Conservation (phyloP, 1,140 invertebrate genomes). For the Tetragonula clypearis region DNA sequence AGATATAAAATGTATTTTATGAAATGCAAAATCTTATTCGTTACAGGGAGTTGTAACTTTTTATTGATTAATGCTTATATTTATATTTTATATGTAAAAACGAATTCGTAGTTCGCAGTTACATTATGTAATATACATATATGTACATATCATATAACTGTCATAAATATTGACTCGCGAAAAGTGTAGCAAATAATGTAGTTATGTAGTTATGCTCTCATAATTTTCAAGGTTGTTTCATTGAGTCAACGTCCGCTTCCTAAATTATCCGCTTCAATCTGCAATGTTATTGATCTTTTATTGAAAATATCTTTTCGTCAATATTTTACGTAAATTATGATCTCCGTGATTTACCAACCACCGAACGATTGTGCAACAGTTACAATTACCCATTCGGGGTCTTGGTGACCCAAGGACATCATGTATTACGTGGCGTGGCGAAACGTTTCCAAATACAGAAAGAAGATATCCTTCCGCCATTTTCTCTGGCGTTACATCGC, state of each 20-base stretch:
- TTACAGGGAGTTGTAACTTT: too few species aligned
- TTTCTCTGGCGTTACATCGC: slow-evolving; percentile 41
- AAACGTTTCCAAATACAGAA: slow-evolving; percentile 72
- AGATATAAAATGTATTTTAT: too few species aligned
- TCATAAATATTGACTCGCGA: not conserved
- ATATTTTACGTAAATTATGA: not conserved
- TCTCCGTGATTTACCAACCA: not conserved
- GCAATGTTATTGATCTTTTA: slow-evolving; percentile 8
- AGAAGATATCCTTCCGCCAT: slow-evolving; percentile 54
- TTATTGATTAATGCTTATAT: too few species aligned
- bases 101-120: not conserved
- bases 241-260: slow-evolving; percentile 74
- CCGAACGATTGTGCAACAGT: slow-evolving; percentile 61
- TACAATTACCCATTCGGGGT: slow-evolving; percentile 60
- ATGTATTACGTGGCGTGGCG: slow-evolving; percentile 59
- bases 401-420: slow-evolving; percentile 74
- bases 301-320: not conserved
- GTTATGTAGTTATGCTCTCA: slow-evolving; percentile 69
- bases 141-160: not conserved
- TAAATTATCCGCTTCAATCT: slow-evolving; percentile 37
- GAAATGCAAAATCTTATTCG: too few species aligned
- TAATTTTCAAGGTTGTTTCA: slow-evolving; percentile 77
- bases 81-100: not conserved
- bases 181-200: slow-evolving; percentile 49
- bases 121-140: not conserved